phyloP scores from a whole-genome alignment of 2,797 vertebrate genomes.

The Adrianichthys oophorus region DNA sequence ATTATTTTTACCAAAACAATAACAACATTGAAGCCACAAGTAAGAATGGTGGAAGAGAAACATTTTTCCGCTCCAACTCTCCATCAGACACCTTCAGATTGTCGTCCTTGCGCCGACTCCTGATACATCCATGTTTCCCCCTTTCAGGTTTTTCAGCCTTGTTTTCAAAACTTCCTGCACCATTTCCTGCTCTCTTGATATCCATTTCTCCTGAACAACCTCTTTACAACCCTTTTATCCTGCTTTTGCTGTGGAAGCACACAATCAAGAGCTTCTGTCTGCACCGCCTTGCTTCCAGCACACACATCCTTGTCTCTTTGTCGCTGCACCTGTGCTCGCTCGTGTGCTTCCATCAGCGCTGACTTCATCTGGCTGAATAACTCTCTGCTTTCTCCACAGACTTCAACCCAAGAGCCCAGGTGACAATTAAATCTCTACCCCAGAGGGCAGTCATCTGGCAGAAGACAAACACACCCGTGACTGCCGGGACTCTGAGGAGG shows the following conservation, averaged over 20 bases:
- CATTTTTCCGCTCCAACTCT: conserved; percentile 4
- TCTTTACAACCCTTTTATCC: neutral
- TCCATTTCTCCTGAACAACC: neutral
- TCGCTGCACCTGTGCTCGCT: neutral
- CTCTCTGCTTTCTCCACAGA: conserved; percentile 26
- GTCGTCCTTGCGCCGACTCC: neutral
- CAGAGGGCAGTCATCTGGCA: conserved; percentile 45
- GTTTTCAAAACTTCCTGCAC: neutral
- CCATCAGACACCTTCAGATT: neutral
- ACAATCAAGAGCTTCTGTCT: conserved; percentile 32
- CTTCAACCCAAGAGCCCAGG: conserved; percentile 27
- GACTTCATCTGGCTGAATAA: conserved; percentile 13
- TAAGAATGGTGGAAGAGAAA: neutral
- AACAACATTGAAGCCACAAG: conserved; percentile 1
- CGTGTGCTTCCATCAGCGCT: conserved; percentile 3
- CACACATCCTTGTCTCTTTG: neutral
- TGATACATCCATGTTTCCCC: neutral
- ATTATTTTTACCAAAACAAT: conserved; percentile 19
- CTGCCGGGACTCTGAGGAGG: conserved; percentile 28
- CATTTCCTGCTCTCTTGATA: neutral
- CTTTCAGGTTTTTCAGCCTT: neutral
- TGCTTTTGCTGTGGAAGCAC: conserved; percentile 3
- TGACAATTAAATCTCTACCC: conserved; percentile 44
- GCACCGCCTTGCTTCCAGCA: conserved; percentile 12
- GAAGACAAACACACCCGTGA: conserved; percentile 55